These are phyloP conservation scores for Tetragonisca angustula DNA, from an alignment of 2,888 invertebrate species.

Conservation along the genomic window DNA sequence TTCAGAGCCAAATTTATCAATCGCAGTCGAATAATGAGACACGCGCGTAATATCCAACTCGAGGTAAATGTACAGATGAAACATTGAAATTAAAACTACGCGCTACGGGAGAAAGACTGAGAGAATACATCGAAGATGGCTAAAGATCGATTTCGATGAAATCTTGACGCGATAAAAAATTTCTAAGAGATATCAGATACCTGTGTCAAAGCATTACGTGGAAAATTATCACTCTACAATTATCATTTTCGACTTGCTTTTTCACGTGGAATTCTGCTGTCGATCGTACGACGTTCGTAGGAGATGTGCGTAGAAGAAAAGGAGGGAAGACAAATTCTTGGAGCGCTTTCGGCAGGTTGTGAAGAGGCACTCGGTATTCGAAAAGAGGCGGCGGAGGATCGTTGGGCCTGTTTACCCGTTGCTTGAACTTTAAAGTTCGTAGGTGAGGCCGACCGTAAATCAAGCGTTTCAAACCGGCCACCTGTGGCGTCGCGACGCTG, in stretches of 20 bases:
- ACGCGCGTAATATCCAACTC: too few relatives aligned
- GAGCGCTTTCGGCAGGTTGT: slow-evolving; percentile 31
- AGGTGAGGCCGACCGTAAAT: slow-evolving; percentile 78
- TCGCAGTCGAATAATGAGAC: too few relatives aligned
- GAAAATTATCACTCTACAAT: background rate
- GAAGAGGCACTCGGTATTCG: slow-evolving; percentile 51
- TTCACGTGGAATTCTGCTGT: background rate
- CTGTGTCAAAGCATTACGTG: background rate
- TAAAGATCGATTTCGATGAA: too few relatives aligned
- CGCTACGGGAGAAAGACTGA: too few relatives aligned
- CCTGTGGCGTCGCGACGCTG: slow-evolving; percentile 73
- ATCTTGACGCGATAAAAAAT: too few relatives aligned
- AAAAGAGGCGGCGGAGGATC: slow-evolving; percentile 51
- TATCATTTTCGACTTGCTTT: background rate
- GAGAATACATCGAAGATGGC: too few relatives aligned
- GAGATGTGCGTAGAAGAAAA: background rate
- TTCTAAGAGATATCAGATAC: too few relatives aligned
- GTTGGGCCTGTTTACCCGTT: slow-evolving; percentile 71
- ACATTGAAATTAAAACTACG: too few relatives aligned
- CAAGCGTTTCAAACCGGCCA: slow-evolving; percentile 78
- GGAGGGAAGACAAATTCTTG: slow-evolving; percentile 47
- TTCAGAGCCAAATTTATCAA: too few relatives aligned
- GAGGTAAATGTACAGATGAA: too few relatives aligned
- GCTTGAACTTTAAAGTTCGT: slow-evolving; percentile 74
- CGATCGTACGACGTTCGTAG: background rate